Percentiles rank a stretch among this genome's conserved stretches.
Evolutionary conservation across 2,888 invertebrate species (phyloP).

Genomic region (Pterostichus niger): DNA sequence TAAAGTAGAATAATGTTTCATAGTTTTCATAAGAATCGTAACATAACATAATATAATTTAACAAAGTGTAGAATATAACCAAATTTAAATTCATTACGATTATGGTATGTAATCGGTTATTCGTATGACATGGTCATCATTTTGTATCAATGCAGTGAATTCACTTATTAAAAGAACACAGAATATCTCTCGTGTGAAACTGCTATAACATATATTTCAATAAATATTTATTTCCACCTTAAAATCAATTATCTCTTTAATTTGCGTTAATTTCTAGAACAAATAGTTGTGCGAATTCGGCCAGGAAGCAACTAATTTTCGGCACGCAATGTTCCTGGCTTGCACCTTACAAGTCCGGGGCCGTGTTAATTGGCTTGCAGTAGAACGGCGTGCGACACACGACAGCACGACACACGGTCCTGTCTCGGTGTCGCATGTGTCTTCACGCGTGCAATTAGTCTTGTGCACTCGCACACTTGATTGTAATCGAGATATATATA

Average conservation of each 20-base stretch:
- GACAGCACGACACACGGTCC: conserved; percentile 26
- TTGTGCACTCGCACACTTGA: conserved; percentile 10
- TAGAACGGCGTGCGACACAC: not conserved
- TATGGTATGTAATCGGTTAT: too few species aligned
- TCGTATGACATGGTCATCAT: too few species aligned
- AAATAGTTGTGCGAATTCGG: conserved; percentile 11
- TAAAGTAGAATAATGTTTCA: too few species aligned
- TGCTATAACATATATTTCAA: too few species aligned
- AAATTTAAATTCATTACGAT: too few species aligned
- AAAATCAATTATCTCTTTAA: conserved; percentile 6
- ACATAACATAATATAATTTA: too few species aligned
- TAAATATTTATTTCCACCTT: too few species aligned
- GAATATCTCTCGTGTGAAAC: too few species aligned
- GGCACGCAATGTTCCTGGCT: conserved; percentile 23
- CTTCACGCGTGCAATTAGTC: conserved; percentile 50
- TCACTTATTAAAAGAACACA: too few species aligned
- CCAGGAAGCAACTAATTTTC: conserved; percentile 28
- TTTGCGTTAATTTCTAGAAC: conserved; percentile 11
- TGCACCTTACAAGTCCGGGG: conserved; percentile 1
- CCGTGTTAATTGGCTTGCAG: conserved; percentile 19
- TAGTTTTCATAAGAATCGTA: too few species aligned
- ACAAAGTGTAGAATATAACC: too few species aligned
- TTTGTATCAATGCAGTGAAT: too few species aligned
- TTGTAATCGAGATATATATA: conserved; percentile 20
- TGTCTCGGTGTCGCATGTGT: conserved; percentile 32